Evolutionary conservation across 2,888 invertebrate genomes (phyloP), one percentile per base, ranked within the genome.

Genomic region (Tubulanus polymorphus): DNA sequence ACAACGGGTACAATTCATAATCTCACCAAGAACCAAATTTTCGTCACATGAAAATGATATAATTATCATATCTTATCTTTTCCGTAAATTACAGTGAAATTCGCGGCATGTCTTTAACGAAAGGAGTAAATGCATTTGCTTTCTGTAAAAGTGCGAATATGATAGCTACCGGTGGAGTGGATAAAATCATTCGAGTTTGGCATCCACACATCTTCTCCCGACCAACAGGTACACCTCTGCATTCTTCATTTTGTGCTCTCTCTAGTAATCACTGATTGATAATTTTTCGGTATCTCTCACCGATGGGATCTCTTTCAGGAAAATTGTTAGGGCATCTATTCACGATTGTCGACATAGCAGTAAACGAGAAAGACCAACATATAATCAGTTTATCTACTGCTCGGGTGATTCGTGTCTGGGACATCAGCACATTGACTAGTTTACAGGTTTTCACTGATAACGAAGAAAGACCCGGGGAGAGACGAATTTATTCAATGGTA

Each of bases 361-460:
- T 68, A 50, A 78, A 77, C 58, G 76, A 78, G 60, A 64, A 68
- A 50, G 78, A 78, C 57, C 76, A 78, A 53, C 77, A 78, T 54
- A 67, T 78, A 53, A 76, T 78, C 60, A 76, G 76, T 55, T 56
- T 78, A 54, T 77, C 76, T 1, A 73, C 77, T 2, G 78, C 76
- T 23, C 56, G 76, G 30, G 75, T 77, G 23, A 68, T 78, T 59
- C 63, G 77, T 28, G 70, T 78, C 25, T 78, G 78, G 78, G 77
- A 78, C 58, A 76, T 78, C 20, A 74, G 75, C 59, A 75, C 77
- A 1, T 64, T 77, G 18, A 73, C 74, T 32, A 72, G 73, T 61
- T 64, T 78, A 45, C 78, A 78, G 73, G 73, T 76, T 10, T 76
- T 77, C 60, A 73, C 76, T 35, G 76, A 76, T 58, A 75, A 73